phyloP scores from a whole-genome alignment of 2,888 invertebrate genomes.

The Bellardia bayeri region DNA sequence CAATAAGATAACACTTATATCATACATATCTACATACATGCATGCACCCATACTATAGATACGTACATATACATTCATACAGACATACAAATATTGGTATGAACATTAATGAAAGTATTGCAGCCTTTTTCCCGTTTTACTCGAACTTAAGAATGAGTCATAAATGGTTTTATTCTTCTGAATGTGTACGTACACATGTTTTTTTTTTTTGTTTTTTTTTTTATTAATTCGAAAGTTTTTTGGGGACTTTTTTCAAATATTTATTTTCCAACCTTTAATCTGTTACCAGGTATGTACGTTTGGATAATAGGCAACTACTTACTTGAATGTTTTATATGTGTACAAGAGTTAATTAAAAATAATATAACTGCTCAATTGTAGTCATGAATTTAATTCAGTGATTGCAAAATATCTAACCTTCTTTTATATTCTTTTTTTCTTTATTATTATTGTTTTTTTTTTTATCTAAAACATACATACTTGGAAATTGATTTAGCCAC shows the following conservation, averaged over 20 bases:
- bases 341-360: no score
- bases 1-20: conserved; percentile 48
- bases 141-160: background rate
- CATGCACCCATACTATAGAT: no score
- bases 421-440: no score
- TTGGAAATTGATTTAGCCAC: no score
- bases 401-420: no score
- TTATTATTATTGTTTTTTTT: no score
- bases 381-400: no score
- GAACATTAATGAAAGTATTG: background rate
- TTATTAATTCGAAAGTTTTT: background rate
- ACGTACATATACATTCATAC: background rate
- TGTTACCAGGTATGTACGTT: no score
- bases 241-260: conserved; percentile 4
- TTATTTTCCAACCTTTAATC: background rate
- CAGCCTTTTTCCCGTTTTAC: background rate
- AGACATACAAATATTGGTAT: background rate
- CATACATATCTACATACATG: background rate
- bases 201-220: background rate
- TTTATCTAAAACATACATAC: no score
- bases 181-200: background rate
- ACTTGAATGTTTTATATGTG: background rate
- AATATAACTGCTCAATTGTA: no score
- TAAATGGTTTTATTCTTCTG: background rate
- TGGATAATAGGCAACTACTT: no score